A percentile compares a stretch with the other conserved stretches of the same genome.
These are phyloP conservation scores for Tragelaphus strepsiceros DNA, from an alignment of 2,113 vertebrate species.

Conservation along the genomic window DNA sequence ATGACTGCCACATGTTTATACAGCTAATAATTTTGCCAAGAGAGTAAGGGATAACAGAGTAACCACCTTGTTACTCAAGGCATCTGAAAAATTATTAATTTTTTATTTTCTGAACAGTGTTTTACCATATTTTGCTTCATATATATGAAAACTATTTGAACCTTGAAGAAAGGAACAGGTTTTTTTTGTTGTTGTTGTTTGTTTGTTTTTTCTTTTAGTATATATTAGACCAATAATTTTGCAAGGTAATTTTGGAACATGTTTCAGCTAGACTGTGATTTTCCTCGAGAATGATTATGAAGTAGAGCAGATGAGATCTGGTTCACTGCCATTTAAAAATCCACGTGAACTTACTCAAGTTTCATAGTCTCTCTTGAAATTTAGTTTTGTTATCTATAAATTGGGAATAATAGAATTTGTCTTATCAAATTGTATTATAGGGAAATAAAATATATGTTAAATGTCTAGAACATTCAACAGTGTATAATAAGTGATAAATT, in stretches of 20 bases:
- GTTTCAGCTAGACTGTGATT: neutral
- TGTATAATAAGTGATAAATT: neutral
- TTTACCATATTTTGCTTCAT: neutral
- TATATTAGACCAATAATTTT: neutral
- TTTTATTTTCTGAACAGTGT: neutral
- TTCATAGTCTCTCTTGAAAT: neutral
- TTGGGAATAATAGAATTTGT: neutral
- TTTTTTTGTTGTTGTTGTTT: neutral
- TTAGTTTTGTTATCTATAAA: neutral
- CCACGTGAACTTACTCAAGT: neutral
- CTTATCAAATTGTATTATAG: neutral
- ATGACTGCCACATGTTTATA: constrained; percentile 13
- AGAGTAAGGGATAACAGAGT: neutral
- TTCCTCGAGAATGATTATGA: neutral
- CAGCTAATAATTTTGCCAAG: neutral
- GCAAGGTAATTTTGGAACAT: neutral
- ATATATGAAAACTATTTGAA: neutral
- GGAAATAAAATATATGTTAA: neutral
- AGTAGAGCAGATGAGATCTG: neutral
- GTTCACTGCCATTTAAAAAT: neutral
- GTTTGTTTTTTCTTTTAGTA: neutral
- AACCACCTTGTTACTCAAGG: neutral
- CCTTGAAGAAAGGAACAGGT: neutral
- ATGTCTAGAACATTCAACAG: neutral
- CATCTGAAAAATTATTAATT: neutral